A percentile compares a stretch with the other conserved stretches of the same genome.
These are phyloP conservation scores for Ylistrum balloti DNA, from an alignment of 1,140 invertebrate genomes.

Conservation along the genomic window DNA sequence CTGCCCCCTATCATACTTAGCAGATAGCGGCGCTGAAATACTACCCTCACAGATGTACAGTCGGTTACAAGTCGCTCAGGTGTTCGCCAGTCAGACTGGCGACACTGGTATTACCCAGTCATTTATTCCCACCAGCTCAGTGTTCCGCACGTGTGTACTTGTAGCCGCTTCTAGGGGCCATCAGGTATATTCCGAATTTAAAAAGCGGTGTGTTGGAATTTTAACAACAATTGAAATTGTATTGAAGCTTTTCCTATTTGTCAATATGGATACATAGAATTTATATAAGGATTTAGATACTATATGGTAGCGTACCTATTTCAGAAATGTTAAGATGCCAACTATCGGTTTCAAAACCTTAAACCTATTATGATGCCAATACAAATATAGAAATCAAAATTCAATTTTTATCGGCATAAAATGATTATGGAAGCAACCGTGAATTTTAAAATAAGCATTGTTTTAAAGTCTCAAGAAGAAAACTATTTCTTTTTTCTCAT, in stretches of 20 bases:
- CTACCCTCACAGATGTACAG: conserved; percentile 47
- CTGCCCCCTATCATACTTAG: conserved; percentile 32
- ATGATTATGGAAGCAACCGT: too few relatives aligned
- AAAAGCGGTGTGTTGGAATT: neutral
- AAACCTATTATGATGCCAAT: too few relatives aligned
- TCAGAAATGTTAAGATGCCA: neutral
- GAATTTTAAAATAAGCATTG: too few relatives aligned
- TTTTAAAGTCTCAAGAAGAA: too few relatives aligned
- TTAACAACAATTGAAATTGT: conserved; percentile 14
- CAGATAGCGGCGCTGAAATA: conserved; percentile 31
- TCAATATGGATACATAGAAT: neutral
- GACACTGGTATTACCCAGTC: conserved; percentile 55
- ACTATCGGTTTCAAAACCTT: too few relatives aligned
- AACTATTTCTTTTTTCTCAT: too few relatives aligned
- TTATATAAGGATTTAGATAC: neutral
- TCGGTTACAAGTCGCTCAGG: conserved; percentile 50
- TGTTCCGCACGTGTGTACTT: conserved; percentile 31
- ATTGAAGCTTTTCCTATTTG: neutral
- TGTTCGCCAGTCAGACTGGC: conserved; percentile 55
- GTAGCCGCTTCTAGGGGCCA: neutral
- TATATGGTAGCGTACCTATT: neutral
- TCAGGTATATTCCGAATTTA: conserved; percentile 7
- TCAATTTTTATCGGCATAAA: too few relatives aligned
- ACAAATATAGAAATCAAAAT: too few relatives aligned
- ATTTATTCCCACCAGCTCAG: conserved; percentile 44